A percentile compares a stretch with the other conserved stretches of the same genome.
These are phyloP conservation scores for Epinephelus fuscoguttatus DNA, from an alignment of 2,113 vertebrate genomes.

Conservation along the genomic window DNA sequence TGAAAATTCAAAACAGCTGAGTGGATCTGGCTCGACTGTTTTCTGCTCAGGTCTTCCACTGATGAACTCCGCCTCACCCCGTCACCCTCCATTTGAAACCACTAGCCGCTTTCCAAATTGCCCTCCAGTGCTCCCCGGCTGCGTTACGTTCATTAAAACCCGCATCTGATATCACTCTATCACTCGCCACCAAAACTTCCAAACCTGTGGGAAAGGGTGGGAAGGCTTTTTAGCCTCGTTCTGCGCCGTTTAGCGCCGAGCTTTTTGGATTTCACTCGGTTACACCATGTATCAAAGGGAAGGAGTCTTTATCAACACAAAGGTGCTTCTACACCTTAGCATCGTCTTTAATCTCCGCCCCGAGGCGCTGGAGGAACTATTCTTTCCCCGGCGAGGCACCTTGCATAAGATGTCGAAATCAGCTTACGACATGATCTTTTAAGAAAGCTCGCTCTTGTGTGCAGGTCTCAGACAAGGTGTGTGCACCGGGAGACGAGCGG, in stretches of 20 bases:
- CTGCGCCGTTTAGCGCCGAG: constrained; percentile 55
- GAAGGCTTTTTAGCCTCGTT: constrained; percentile 42
- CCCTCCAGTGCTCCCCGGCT: constrained; percentile 24
- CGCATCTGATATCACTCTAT: constrained; percentile 41
- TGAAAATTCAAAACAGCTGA: constrained; percentile 50
- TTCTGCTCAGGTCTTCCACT: constrained; percentile 23
- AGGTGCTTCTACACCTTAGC: constrained; percentile 77
- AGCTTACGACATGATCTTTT: constrained; percentile 79
- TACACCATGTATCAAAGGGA: constrained; percentile 80
- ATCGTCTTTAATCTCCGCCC: constrained; percentile 72
- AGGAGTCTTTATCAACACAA: constrained; percentile 70
- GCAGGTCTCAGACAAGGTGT: constrained; percentile 64
- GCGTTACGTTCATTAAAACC: constrained; percentile 43
- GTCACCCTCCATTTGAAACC: constrained; percentile 69
- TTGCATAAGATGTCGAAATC: constrained; percentile 78
- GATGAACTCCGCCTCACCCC: constrained; percentile 69
- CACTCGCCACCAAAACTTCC: constrained; percentile 51
- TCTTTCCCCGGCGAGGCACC: constrained; percentile 69
- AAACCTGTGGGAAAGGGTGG: constrained; percentile 63
- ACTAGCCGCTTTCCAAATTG: constrained; percentile 42
- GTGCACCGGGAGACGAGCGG: constrained; percentile 9
- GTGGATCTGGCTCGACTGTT: constrained; percentile 29
- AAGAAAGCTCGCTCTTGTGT: constrained; percentile 63
- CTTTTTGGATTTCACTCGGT: constrained; percentile 78
- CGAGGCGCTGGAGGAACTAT: constrained; percentile 63